Percentiles rank a stretch among this genome's conserved stretches.
Conservation (phyloP, 1,140 invertebrate species). For the Cryptotermes secundus region DNA sequence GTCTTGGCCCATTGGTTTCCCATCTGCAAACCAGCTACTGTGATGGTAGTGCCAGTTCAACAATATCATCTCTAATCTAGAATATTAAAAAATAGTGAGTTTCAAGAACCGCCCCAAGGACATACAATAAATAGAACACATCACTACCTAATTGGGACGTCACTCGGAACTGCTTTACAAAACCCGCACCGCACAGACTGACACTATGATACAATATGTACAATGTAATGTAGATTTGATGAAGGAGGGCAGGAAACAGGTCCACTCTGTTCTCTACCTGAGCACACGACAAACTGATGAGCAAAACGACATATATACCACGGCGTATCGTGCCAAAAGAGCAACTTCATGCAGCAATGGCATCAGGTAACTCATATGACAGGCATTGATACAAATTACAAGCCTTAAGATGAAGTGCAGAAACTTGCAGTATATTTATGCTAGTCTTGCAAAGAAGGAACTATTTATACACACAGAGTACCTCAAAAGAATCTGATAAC, state of each 20-base stretch:
- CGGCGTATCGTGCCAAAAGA: constrained; percentile 7
- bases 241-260: constrained; percentile 27
- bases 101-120: constrained; percentile 30
- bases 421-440: neutral
- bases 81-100: constrained; percentile 32
- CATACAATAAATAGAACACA: constrained; percentile 34
- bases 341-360: neutral
- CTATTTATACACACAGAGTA: neutral
- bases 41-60: neutral
- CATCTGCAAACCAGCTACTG: constrained; percentile 8
- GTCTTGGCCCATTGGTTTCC: neutral
- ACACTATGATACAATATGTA: constrained; percentile 33
- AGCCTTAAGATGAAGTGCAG: neutral
- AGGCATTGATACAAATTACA: constrained; percentile 18
- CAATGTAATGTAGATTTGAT: neutral
- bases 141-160: constrained; percentile 31
- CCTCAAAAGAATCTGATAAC: neutral
- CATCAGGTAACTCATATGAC: neutral
- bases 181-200: constrained; percentile 29
- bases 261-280: constrained; percentile 17
- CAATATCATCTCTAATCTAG: constrained; percentile 25
- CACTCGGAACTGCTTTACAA: constrained; percentile 23
- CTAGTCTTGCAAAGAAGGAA: neutral
- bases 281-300: constrained; percentile 15
- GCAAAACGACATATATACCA: constrained; percentile 23